Evolutionary conservation across 2,888 invertebrate genomes (phyloP), one percentile per base, ranked within the genome.

Genomic region (Automeris io): DNA sequence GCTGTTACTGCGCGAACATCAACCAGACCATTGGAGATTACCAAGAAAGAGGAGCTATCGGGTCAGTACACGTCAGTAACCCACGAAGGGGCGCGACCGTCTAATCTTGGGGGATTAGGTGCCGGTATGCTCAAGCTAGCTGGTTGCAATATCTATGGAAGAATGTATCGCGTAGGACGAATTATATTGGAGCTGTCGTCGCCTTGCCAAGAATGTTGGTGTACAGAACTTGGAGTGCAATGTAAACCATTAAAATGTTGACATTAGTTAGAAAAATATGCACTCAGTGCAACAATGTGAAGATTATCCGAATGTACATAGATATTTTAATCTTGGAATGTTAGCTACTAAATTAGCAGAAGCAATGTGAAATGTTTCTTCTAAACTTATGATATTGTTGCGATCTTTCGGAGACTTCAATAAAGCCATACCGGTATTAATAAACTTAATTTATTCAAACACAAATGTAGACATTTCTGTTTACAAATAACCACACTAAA

Each of bases 141-240:
- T 7, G 95, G 95, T 1, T 96, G 96, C 66, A 96, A 96, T 75
- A 95, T 96, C 56, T 95, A 95, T 61, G 96, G 96, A 4, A 88
- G 92, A 47, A 95, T 95, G 93, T 95, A 95, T 71, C 88, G 93
- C 16, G 93, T 95, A 6, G 95, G 94, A 2, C 88, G 91, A 57
- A 92, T 94, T 50, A 95, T 96, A 54, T 89, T 92, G 1, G 95
- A 96, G 79, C 79, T 96, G 44, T 95, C 95, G 4, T 91, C 91
- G 40, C 90, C 92, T 8, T 96, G 96, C 73, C 89, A 92, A 50
- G 93, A 94, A 75, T 96, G 96, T 74, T 92, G 92, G 77, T 96
- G 96, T 78, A 94, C 95, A 25, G 93, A 95, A 66, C 79, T 92
- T 44, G 96, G 96, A 33, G 96, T 96, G 40, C 93, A 95, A 66